These are phyloP conservation scores for Heliconius hewitsoni DNA, from an alignment of 1,140 invertebrate species.

Conservation along the genomic window DNA sequence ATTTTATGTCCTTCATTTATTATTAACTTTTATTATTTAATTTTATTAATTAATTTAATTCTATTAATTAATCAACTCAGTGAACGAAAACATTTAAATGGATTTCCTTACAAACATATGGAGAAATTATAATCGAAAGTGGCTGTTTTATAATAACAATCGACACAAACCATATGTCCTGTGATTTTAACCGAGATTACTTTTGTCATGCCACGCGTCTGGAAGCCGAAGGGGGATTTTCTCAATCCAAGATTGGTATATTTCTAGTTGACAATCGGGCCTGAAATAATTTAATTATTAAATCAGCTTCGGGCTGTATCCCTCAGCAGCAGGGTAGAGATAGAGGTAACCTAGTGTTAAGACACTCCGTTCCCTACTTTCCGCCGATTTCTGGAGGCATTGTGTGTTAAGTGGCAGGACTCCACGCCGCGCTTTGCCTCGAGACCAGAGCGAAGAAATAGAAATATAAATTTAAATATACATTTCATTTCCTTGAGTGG, in stretches of 20 bases:
- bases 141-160: neutral
- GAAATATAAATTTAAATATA: too few relatives aligned
- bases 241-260: constrained; percentile 66
- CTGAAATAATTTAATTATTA: constrained; percentile 44
- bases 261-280: constrained; percentile 69
- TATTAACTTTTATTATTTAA: too few relatives aligned
- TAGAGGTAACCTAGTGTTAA: too few relatives aligned
- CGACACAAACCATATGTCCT: neutral
- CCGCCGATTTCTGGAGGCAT: too few relatives aligned
- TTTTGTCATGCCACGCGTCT: constrained; percentile 65
- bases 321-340: too few relatives aligned
- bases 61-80: neutral
- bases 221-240: constrained; percentile 59
- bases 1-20: neutral
- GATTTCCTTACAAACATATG: neutral
- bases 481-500: too few relatives aligned
- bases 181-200: constrained; percentile 42
- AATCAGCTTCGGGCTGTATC: too few relatives aligned
- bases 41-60: too few relatives aligned
- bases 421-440: too few relatives aligned
- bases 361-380: too few relatives aligned
- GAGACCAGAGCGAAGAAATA: too few relatives aligned
- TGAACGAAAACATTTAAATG: neutral
- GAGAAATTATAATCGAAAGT: neutral
- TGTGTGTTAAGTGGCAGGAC: too few relatives aligned